These are phyloP conservation scores for Chalcis sispes DNA, from an alignment of 2,888 invertebrate genomes.

Conservation along the genomic window DNA sequence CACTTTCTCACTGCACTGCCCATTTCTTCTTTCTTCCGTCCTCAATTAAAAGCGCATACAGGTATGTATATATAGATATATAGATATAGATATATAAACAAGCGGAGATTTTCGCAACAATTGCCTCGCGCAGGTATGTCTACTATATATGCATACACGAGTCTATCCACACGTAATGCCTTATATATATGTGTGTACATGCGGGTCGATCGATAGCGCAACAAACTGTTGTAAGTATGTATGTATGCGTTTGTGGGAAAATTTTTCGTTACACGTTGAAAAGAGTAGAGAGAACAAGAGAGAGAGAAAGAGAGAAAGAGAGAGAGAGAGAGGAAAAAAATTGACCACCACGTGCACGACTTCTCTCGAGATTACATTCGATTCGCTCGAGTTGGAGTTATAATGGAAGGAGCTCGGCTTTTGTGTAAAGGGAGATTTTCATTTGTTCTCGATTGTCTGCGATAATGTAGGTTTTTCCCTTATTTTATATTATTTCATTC, in stretches of 20 bases:
- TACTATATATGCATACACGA: neutral
- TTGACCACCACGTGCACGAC: constrained; percentile 36
- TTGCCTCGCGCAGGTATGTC: neutral
- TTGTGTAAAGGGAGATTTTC: neutral
- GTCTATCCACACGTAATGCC: neutral
- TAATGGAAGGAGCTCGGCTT: neutral
- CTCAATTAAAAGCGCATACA: constrained; percentile 39
- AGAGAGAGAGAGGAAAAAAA: no score
- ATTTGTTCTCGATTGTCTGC: neutral
- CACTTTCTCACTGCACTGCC: constrained; percentile 24
- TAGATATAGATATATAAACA: no score
- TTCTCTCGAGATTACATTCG: constrained; percentile 29
- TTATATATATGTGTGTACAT: neutral
- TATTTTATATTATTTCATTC: no score
- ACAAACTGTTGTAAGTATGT: no score
- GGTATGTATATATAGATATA: no score
- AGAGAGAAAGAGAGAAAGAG: no score
- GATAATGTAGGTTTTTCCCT: no score
- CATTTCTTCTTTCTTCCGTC: constrained; percentile 48
- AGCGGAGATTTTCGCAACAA: constrained; percentile 35
- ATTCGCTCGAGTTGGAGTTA: neutral
- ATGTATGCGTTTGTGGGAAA: constrained; percentile 32
- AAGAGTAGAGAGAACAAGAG: no score
- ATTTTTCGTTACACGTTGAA: constrained; percentile 24
- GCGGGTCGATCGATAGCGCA: neutral